Percentiles rank a stretch among this genome's conserved stretches.
These are phyloP conservation scores for Cephus pygmeus DNA, from an alignment of 2,888 invertebrate genomes.

Conservation along the genomic window DNA sequence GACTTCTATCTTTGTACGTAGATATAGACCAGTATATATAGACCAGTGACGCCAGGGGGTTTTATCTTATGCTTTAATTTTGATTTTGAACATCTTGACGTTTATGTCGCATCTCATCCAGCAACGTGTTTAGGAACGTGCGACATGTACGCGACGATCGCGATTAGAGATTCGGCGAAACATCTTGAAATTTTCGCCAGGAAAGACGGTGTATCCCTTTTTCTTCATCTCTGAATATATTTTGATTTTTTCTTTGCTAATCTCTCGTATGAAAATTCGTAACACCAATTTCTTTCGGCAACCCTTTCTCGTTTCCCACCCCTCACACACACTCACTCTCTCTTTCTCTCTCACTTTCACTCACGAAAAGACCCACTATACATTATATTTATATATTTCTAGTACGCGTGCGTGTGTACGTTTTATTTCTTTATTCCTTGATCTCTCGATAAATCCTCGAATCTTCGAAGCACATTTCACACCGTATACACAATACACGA, in stretches of 20 bases:
- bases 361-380: not conserved
- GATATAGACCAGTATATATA: not conserved
- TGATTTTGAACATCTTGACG: not conserved
- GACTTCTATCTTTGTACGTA: not conserved
- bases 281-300: no score
- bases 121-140: constrained; percentile 10
- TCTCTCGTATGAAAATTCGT: not conserved
- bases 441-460: not conserved
- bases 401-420: not conserved
- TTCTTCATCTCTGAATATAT: not conserved
- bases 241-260: not conserved
- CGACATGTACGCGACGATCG: not conserved
- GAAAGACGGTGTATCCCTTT: not conserved
- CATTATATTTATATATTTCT: not conserved
- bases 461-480: not conserved
- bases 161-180: not conserved
- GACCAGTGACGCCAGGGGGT: not conserved
- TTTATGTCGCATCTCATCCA: not conserved
- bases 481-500: constrained; percentile 26
- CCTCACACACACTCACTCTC: not conserved
- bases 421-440: not conserved
- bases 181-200: not conserved
- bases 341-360: not conserved
- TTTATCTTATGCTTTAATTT: not conserved
- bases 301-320: not conserved